Conservation (phyloP, 2,797 vertebrate species). For the Echiichthys vipera region DNA sequence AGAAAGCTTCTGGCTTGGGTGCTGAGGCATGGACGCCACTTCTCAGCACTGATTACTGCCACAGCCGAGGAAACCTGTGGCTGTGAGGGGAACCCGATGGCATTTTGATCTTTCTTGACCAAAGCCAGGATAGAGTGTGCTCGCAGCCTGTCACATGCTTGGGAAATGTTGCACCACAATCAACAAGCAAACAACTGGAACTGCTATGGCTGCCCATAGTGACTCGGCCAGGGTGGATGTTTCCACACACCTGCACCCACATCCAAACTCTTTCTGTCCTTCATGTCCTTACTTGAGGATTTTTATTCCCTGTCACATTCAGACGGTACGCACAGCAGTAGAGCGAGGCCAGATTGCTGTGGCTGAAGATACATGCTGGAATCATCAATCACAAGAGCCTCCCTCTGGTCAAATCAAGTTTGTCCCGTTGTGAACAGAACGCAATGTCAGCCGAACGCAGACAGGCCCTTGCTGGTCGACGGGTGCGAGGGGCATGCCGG, state of each 20-base stretch:
- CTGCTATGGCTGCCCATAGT: background rate
- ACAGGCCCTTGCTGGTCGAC: slow-evolving; percentile 39
- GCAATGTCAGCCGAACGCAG: slow-evolving; percentile 62
- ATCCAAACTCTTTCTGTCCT: slow-evolving; percentile 2
- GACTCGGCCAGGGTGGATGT: background rate
- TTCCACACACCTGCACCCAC: slow-evolving; percentile 7
- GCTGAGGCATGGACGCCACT: slow-evolving; percentile 46
- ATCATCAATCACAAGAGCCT: slow-evolving; percentile 81
- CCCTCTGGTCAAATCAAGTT: slow-evolving; percentile 83
- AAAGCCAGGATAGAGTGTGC: slow-evolving; percentile 46
- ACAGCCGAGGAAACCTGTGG: slow-evolving; percentile 56
- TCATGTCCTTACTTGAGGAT: slow-evolving; percentile 8
- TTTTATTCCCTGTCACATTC: slow-evolving; percentile 23
- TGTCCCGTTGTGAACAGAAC: slow-evolving; percentile 72
- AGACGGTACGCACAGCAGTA: slow-evolving; percentile 37
- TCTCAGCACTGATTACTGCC: slow-evolving; percentile 67
- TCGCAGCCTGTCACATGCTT: slow-evolving; percentile 55
- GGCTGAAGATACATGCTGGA: slow-evolving; percentile 67
- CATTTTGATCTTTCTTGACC: slow-evolving; percentile 65
- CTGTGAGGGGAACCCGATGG: slow-evolving; percentile 56
- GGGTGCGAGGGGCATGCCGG: slow-evolving; percentile 28
- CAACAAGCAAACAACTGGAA: slow-evolving; percentile 30
- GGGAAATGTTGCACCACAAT: slow-evolving; percentile 50
- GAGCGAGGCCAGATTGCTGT: slow-evolving; percentile 68
- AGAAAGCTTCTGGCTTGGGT: slow-evolving; percentile 53